Conservation (phyloP, 2,888 invertebrate genomes). For the Clivina fossor region DNA sequence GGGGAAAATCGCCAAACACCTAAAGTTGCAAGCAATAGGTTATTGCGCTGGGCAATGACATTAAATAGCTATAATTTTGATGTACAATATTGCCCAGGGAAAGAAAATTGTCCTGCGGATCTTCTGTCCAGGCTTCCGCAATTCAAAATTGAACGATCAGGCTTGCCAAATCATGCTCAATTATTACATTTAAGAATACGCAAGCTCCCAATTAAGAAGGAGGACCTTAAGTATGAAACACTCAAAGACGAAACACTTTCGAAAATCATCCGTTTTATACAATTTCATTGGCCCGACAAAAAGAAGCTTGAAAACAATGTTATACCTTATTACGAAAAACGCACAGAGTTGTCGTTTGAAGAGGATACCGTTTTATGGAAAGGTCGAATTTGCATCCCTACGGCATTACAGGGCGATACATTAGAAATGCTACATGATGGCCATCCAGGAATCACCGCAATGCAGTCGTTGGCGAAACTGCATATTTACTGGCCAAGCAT, state of each 20-base stretch:
- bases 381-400: conserved; percentile 3
- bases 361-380: conserved; percentile 2
- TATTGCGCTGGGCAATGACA: conserved; percentile 41
- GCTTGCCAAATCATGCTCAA: too few species aligned
- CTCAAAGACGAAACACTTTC: too few species aligned
- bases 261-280: too few species aligned
- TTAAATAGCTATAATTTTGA: conserved; percentile 44
- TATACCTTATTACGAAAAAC: conserved; percentile 1
- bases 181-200: too few species aligned
- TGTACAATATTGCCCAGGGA: conserved; percentile 6
- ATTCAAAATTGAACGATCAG: too few species aligned
- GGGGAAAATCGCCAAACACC: conserved; percentile 35
- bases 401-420: background rate
- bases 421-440: conserved; percentile 9
- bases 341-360: conserved; percentile 7
- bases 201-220: too few species aligned
- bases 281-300: too few species aligned
- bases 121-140: too few species aligned
- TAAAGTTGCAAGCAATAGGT: conserved; percentile 39
- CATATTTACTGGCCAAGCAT: conserved; percentile 6
- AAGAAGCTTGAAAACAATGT: too few species aligned
- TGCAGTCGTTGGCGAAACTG: background rate
- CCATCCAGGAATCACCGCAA: conserved; percentile 8
- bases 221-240: too few species aligned
- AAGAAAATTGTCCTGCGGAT: conserved; percentile 4